Evolutionary conservation across 2,113 vertebrate genomes (phyloP), one percentile per base, ranked within the genome.

Genomic region (Progne subis): DNA sequence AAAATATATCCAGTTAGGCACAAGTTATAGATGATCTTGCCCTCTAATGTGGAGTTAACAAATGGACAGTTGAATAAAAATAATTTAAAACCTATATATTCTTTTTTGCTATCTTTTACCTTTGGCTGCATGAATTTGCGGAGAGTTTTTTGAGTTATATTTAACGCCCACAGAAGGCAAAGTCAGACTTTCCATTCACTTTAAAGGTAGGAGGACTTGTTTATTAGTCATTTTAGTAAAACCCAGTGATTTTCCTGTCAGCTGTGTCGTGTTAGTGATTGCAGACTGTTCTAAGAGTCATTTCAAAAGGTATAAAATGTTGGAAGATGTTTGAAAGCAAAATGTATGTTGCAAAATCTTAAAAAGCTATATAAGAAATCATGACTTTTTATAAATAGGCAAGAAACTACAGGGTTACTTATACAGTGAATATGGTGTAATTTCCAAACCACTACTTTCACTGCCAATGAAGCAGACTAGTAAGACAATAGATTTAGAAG

Each of bases 131-230:
- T 39, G 44, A 61, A 72, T 91, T 92, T 69, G n/a, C 1, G 8
- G 39, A 77, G 43, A 86, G 7, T 32, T 91, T 94, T 83, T 64
- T 15, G 34, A 82, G 49, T 75, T 94, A 25, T 53, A 68, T 92
- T 64, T 91, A 87, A 95, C 20, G 0, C 69, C 80, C 53, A 89
- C 65, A 1, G 74, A 87, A 91, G 81, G 89, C 37, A 79, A 92
- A 78, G 21, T 91, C 77, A 95, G 53, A 79, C 17, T 94, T 94
- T 90, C 82, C 76, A n/a, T 92, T 92, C 65, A 82, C 65, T 91
- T 92, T 82, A 94, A 82, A 92, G 61, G 86, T 91, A 95, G 92
- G 92, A 95, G 69, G 88, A 86, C 83, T 94, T 92, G 57, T 88
- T 92, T 95, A 71, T 94, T 84, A 94, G 61, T 79, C 49, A 87